phyloP scores from a whole-genome alignment of 2,888 invertebrate genomes.

The Brachylomia viminalis region DNA sequence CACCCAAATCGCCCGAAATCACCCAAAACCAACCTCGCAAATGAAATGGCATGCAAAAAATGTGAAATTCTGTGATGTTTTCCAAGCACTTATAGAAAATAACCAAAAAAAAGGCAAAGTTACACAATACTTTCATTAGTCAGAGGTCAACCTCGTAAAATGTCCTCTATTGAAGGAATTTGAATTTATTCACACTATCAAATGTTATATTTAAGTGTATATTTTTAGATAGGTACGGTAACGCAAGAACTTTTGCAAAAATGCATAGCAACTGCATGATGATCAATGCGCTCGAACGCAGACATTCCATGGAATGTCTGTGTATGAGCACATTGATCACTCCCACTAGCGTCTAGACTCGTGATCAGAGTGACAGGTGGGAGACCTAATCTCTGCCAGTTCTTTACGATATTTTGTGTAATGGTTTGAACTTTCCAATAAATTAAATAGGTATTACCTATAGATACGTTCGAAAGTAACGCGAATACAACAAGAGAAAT shows the following conservation, averaged over 20 bases:
- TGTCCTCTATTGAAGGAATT: background rate
- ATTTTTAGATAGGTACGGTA: background rate
- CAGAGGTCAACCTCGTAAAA: background rate
- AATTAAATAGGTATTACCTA: slow-evolving; percentile 14
- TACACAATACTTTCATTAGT: background rate
- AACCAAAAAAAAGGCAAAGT: background rate
- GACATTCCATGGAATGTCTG: slow-evolving; percentile 14
- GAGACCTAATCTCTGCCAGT: background rate
- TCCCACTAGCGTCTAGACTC: slow-evolving; percentile 18
- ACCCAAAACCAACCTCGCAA: background rate
- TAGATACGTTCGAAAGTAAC: background rate
- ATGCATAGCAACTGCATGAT: slow-evolving; percentile 30
- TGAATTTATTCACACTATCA: background rate
- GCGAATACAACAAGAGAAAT: background rate
- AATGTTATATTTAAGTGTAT: background rate
- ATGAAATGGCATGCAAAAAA: background rate
- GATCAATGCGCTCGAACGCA: no score
- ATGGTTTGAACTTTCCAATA: slow-evolving; percentile 6
- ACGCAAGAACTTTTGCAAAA: background rate
- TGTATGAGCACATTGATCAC: slow-evolving; percentile 4
- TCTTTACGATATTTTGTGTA: slow-evolving; percentile 16
- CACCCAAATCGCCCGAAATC: background rate
- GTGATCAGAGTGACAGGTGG: slow-evolving; percentile 22
- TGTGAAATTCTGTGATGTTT: background rate
- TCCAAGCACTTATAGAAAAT: background rate